These are phyloP conservation scores for Chrysodeixis includens DNA, from an alignment of 2,888 invertebrate genomes.

Conservation along the genomic window DNA sequence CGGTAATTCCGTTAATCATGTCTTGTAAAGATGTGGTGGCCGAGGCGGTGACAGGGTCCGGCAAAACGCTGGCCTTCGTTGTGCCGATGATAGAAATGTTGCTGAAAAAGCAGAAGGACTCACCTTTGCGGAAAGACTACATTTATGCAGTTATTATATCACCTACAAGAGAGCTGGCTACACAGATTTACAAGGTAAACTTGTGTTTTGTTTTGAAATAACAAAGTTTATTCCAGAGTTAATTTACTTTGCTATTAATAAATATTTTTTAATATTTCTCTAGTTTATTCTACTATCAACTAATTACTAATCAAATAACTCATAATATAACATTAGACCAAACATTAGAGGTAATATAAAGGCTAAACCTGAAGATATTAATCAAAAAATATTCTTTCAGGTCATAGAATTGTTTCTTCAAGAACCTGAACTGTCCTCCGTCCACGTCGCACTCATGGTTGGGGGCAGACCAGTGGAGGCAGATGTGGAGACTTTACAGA, in stretches of 20 bases:
- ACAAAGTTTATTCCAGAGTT: no score
- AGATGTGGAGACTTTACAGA: conserved; percentile 91
- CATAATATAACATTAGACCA: no score
- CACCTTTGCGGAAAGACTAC: conserved; percentile 92
- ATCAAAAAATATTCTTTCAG: conserved; percentile 58
- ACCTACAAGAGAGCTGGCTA: conserved; percentile 98
- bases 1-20: conserved; percentile 96
- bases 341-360: no score
- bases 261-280: no score
- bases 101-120: conserved; percentile 89
- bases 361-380: no score
- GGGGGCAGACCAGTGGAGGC: conserved; percentile 95
- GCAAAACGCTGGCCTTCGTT: conserved; percentile 98
- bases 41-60: conserved; percentile 99
- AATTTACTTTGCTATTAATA: no score
- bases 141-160: conserved; percentile 97
- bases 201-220: no score
- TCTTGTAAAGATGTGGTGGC: conserved; percentile 98
- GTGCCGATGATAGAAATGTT: conserved; percentile 97
- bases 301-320: no score
- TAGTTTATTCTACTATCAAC: no score
- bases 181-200: conserved; percentile 93
- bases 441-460: conserved; percentile 91
- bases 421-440: conserved; percentile 82
- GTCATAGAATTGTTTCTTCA: conserved; percentile 86